phyloP scores from a whole-genome alignment of 2,888 invertebrate genomes.

The Hirtodrosophila histrioides region DNA sequence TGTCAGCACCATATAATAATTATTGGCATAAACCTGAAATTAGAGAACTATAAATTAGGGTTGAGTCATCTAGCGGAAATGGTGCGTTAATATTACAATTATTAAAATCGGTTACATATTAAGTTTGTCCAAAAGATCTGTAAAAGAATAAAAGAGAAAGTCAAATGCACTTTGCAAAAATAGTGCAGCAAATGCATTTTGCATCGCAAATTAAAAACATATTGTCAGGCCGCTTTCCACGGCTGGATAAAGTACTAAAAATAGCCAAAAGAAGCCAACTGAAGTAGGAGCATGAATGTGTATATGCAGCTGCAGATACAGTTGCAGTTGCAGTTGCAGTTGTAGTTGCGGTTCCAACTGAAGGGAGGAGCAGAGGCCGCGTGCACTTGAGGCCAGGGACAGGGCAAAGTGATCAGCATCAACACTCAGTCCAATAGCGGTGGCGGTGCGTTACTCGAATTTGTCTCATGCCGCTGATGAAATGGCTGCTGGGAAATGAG shows the following conservation, averaged over 20 bases:
- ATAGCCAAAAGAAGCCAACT: conserved; percentile 49
- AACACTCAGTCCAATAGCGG: conserved; percentile 41
- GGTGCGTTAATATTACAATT: conserved; percentile 5
- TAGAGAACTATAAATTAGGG: no score
- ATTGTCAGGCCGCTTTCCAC: conserved; percentile 77
- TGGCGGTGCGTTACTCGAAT: conserved; percentile 50
- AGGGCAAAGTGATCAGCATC: conserved; percentile 65
- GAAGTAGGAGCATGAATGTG: conserved; percentile 13
- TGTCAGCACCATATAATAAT: no score
- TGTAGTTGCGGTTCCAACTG: conserved; percentile 20
- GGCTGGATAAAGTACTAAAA: conserved; percentile 64
- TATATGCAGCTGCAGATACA: conserved; percentile 7
- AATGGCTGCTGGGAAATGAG: conserved; percentile 65
- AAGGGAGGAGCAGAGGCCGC: conserved; percentile 14
- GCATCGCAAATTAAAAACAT: conserved; percentile 83
- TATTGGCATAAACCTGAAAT: no score
- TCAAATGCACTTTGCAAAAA: conserved; percentile 37
- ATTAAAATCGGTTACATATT: no score
- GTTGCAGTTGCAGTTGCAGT: conserved; percentile 19
- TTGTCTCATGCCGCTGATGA: conserved; percentile 58
- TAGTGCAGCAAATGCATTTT: conserved; percentile 61
- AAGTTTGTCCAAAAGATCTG: no score
- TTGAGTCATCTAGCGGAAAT: conserved; percentile 11
- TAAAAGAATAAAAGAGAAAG: conserved; percentile 4
- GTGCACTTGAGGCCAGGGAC: conserved; percentile 61